Conservation (phyloP, 2,797 vertebrate species). For the Megalops cyprinoides region DNA sequence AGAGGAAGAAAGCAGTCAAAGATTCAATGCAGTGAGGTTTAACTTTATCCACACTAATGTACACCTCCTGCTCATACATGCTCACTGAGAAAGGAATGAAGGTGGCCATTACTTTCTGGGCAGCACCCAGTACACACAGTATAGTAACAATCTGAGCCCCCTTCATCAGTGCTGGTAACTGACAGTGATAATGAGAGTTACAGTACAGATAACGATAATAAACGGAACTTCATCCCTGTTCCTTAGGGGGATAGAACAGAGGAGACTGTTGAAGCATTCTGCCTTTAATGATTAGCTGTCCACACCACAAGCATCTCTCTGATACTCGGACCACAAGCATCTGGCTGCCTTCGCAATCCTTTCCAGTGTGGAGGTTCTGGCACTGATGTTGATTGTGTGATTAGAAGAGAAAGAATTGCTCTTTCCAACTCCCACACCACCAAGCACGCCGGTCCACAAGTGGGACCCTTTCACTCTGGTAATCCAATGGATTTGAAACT, state of each 20-base stretch:
- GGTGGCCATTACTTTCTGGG: neutral
- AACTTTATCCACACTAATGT: no score
- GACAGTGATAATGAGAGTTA: neutral
- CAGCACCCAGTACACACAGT: neutral
- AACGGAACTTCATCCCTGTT: neutral
- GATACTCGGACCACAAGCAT: neutral
- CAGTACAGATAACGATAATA: neutral
- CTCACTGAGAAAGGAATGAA: neutral
- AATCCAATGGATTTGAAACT: neutral
- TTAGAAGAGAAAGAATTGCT: slow-evolving; percentile 17
- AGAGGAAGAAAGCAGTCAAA: no score
- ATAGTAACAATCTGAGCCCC: neutral
- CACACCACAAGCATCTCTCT: slow-evolving; percentile 4
- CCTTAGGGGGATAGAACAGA: neutral
- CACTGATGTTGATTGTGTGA: neutral
- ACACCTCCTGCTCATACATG: neutral
- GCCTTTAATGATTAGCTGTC: neutral
- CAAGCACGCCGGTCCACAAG: neutral
- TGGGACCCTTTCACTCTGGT: neutral
- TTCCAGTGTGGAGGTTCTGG: neutral
- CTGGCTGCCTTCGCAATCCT: slow-evolving; percentile 12
- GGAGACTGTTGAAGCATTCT: neutral
- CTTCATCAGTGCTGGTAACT: neutral
- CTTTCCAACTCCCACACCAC: neutral
- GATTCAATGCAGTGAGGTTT: no score